Base-by-base conservation (phyloP, 2,888 invertebrate species). In the Limenitis camilla region DNA sequence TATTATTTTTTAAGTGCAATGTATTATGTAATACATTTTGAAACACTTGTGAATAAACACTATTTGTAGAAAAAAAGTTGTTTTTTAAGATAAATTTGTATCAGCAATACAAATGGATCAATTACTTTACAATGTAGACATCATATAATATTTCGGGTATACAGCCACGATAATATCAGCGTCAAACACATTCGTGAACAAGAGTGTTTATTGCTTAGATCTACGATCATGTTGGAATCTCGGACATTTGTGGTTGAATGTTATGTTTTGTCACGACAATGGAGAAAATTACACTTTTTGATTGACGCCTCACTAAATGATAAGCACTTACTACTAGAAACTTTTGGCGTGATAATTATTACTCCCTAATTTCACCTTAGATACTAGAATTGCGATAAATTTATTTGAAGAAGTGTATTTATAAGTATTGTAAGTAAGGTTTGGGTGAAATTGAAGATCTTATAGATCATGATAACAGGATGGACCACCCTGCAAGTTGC, bases 401-500 rank as follows among this genome's bases (percentile, higher is more conserved):
- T 3, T 33, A 1, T 7, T 33, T 38, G 10, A n/a, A 10, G 10
- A 5, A 36, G 36, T 19, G 19, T 19, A 19, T 19, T 2, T 8
- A 9, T 5, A 42, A 11, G 10, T 5, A 2, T 19, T 29, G n/a
- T 44, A 10, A 11, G 5, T 9, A 10, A 6, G 5, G 5, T 42
- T 19, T 42, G 31, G 29, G 42, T 35, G 10, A 40, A 44, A 44
- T 44, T 8, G 27, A 27, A 48, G 33, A 32, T 53, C 63, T 65
- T 19, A 19, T 19, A 19, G 19, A 36, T 8, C 11, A 29, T 68
- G 63, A 47, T 42, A 30, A 35, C 55, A 50, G 42, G 55, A 27
- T 29, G 60, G 84, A 85, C 85, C 85, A 85, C 85, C 84, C 81
- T 66, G 75, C 54, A 85, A 85, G 84, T 81, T 66, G 75, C 54